Percentiles rank a stretch among this genome's conserved stretches.
Conservation (phyloP, 2,888 invertebrate species). For the Galerucella calmariensis region DNA sequence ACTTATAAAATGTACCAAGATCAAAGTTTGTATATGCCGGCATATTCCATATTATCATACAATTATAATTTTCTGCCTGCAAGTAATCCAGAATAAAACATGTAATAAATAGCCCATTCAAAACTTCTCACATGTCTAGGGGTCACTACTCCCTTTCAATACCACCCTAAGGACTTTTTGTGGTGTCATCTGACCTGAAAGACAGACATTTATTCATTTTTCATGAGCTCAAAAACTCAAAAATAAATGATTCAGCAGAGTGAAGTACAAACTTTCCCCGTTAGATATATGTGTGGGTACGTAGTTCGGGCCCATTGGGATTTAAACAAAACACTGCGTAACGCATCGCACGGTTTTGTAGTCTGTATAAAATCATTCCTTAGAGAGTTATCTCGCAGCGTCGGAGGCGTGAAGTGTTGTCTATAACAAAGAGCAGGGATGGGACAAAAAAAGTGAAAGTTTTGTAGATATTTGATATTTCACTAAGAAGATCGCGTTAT, state of each 20-base stretch:
- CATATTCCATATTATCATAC: too few species aligned
- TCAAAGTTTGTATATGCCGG: too few species aligned
- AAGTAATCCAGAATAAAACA: too few species aligned
- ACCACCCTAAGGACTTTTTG: conserved; percentile 13
- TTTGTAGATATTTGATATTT: not conserved
- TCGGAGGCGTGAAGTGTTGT: not conserved
- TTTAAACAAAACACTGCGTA: conserved; percentile 39
- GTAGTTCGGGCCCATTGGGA: conserved; percentile 31
- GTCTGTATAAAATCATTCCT: conserved; percentile 49
- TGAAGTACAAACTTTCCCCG: conserved; percentile 23
- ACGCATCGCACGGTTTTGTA: conserved; percentile 47
- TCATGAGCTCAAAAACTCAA: conserved; percentile 29
- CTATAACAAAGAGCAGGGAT: not conserved
- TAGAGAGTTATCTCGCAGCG: conserved; percentile 29
- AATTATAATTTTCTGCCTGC: too few species aligned
- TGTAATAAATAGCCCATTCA: not conserved
- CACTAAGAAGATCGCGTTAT: too few species aligned
- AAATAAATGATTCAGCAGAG: conserved; percentile 32
- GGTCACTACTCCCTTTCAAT: not conserved
- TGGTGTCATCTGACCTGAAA: conserved; percentile 13
- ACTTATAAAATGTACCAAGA: too few species aligned
- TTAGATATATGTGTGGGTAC: conserved; percentile 17
- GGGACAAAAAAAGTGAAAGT: not conserved
- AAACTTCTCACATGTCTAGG: not conserved
- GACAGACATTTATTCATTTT: conserved; percentile 24